These are phyloP conservation scores for Cylas formicarius DNA, from an alignment of 1,140 invertebrate species.

Conservation along the genomic window DNA sequence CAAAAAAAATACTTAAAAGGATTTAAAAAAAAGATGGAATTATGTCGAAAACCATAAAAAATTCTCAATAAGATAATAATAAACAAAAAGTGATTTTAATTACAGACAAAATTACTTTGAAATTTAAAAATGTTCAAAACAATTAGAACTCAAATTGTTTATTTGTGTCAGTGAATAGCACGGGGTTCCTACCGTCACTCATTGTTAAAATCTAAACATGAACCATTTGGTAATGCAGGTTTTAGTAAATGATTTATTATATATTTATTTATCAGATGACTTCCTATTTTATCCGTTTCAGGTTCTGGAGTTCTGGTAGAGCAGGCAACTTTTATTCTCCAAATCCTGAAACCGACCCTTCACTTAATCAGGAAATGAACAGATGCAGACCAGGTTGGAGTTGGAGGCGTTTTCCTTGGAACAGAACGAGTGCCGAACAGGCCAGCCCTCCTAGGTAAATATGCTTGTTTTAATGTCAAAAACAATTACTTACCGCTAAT, in stretches of 20 bases:
- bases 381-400: conserved; percentile 51
- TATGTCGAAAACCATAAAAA: too few relatives aligned
- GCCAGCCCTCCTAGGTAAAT: conserved; percentile 28
- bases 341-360: conserved; percentile 53
- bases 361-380: conserved; percentile 42
- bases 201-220: too few relatives aligned
- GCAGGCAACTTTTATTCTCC: conserved; percentile 74
- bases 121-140: too few relatives aligned
- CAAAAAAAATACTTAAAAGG: too few relatives aligned
- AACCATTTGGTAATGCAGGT: not conserved
- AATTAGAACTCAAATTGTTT: too few relatives aligned
- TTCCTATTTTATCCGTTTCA: conserved; percentile 24
- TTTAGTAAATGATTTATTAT: not conserved
- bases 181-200: too few relatives aligned
- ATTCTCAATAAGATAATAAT: too few relatives aligned
- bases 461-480: conserved; percentile 1
- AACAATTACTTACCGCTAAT: not conserved
- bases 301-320: conserved; percentile 47
- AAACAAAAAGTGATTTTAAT: too few relatives aligned
- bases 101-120: too few relatives aligned
- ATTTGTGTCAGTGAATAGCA: too few relatives aligned
- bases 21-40: too few relatives aligned
- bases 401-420: conserved; percentile 51
- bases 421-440: conserved; percentile 35
- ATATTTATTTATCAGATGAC: conserved; percentile 3